These are phyloP conservation scores for Amyelois transitella DNA, from an alignment of 1,140 invertebrate species.

Conservation along the genomic window DNA sequence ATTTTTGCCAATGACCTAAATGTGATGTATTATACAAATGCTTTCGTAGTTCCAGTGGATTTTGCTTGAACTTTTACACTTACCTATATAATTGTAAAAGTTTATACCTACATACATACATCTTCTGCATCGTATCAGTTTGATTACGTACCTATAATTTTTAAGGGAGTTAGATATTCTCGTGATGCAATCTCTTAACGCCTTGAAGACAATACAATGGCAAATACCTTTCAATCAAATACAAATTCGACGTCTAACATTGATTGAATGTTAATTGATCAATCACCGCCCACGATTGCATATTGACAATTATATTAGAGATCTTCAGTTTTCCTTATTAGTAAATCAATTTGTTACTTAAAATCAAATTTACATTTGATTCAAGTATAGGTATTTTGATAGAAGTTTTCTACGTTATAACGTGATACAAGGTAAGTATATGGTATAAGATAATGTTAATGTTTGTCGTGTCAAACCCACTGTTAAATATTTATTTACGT, in stretches of 20 bases:
- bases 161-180: neutral
- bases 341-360: neutral
- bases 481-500: no score
- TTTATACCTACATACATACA: no score
- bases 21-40: no score
- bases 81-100: no score
- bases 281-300: neutral
- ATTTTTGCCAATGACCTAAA: no score
- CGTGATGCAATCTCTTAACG: neutral
- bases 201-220: slow-evolving; percentile 3
- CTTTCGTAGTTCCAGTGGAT: no score
- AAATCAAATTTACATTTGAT: neutral
- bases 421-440: neutral
- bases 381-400: neutral
- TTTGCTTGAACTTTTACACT: no score
- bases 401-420: neutral
- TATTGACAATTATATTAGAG: neutral
- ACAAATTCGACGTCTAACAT: slow-evolving; percentile 1
- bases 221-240: neutral
- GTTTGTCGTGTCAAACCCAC: no score
- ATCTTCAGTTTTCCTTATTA: neutral
- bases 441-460: neutral
- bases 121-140: neutral
- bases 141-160: neutral
- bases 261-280: slow-evolving; percentile 2